phyloP scores from a whole-genome alignment of 1,140 invertebrate species.

The Drosophila prosaltans region DNA sequence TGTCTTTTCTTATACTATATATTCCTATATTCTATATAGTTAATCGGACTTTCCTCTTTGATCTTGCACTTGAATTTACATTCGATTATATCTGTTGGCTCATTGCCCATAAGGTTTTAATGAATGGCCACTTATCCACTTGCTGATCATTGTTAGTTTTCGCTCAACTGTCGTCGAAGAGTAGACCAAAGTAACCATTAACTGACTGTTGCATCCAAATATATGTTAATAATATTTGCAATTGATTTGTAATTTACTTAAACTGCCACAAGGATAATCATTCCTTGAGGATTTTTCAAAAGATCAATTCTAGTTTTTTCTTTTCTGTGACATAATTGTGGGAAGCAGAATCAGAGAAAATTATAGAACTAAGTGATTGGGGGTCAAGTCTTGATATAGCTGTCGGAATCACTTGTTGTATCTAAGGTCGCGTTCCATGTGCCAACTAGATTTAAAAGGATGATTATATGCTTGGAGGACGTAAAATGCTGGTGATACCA shows the following conservation, averaged over 20 bases:
- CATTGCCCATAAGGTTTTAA: conserved; percentile 43
- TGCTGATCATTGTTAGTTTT: conserved; percentile 39
- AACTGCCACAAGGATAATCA: not conserved
- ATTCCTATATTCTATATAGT: not conserved
- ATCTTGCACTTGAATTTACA: conserved; percentile 43
- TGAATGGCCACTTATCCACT: conserved; percentile 41
- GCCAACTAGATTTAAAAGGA: conserved; percentile 73
- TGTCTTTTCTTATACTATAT: too few species aligned
- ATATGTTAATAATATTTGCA: not conserved
- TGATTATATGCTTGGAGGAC: conserved; percentile 87
- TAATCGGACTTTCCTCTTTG: conserved; percentile 14
- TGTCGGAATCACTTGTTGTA: conserved; percentile 71
- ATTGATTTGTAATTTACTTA: not conserved
- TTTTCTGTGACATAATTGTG: conserved; percentile 16
- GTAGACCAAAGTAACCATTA: not conserved
- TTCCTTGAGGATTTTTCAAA: not conserved
- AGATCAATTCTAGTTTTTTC: not conserved
- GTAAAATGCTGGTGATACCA: conserved; percentile 85
- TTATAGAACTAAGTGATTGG: not conserved
- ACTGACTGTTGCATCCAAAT: not conserved
- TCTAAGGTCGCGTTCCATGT: conserved; percentile 82
- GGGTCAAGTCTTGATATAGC: not conserved
- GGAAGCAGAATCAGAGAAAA: not conserved
- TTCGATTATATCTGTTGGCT: conserved; percentile 34
- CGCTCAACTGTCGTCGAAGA: conserved; percentile 27